Conservation (phyloP, 2,797 vertebrate genomes). For the Holocentrus rufus region DNA sequence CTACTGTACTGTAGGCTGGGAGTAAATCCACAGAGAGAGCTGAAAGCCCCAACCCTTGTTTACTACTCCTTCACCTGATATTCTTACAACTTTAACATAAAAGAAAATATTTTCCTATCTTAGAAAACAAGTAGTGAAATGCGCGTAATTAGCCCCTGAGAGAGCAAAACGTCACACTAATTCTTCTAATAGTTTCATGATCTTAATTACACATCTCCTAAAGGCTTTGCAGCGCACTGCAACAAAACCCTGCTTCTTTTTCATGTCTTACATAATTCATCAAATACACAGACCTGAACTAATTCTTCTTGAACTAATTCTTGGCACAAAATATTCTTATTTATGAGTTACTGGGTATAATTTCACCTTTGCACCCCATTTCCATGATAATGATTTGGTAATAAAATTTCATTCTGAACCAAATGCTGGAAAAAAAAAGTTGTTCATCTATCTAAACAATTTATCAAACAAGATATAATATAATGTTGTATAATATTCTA, state of each 20-base stretch:
- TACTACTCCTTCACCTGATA: conserved; percentile 10
- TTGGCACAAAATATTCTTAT: conserved; percentile 42
- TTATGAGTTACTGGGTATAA: conserved; percentile 32
- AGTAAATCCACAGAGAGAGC: conserved; percentile 5
- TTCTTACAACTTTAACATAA: conserved; percentile 25
- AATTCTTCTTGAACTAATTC: conserved; percentile 26
- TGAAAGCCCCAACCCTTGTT: background rate
- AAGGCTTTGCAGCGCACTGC: conserved; percentile 29
- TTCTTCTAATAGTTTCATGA: conserved; percentile 58
- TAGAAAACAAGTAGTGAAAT: conserved; percentile 45
- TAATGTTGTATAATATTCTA: background rate
- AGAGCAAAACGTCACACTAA: conserved; percentile 48
- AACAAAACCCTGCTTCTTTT: conserved; percentile 30
- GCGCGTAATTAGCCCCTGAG: conserved; percentile 63
- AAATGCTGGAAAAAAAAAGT: conserved; percentile 1
- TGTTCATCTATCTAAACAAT: background rate
- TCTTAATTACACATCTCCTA: conserved; percentile 65
- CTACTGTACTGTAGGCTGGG: background rate
- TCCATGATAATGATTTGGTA: background rate
- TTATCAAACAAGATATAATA: background rate
- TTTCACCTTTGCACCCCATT: conserved; percentile 16
- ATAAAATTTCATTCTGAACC: conserved; percentile 5
- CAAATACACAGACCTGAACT: conserved; percentile 59
- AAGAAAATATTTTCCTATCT: conserved; percentile 30
- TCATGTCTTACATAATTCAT: conserved; percentile 67